Base-by-base conservation (phyloP, 2,888 invertebrate species). In the Cheilosia grossa region DNA sequence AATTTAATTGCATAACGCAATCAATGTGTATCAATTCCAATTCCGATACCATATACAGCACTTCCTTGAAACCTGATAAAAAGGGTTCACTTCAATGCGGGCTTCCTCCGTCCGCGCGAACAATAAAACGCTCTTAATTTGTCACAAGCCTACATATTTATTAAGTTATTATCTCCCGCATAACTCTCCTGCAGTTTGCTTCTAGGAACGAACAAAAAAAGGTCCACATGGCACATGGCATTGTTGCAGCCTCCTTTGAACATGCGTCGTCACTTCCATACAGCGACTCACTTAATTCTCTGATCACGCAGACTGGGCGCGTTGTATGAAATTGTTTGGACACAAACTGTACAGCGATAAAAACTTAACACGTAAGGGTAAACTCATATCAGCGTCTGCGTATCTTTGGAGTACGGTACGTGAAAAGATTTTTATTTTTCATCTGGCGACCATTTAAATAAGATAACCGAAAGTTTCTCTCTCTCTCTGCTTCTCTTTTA, bases 231-330 rank as follows among this genome's bases (percentile, higher is more conserved):
- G 74, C 74, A 74, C 74, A 80, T 75, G 81, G 75, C 70, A 61
- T 66, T 66, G 75, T 47, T 77, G 85, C 85, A 85, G 81, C 85
- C 72, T 85, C 81, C 75, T 72, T 80, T 81, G 81, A 81, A 77
- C 72, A 85, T 81, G 85, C 85, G 85, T 69, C 83, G 42, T 15
- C 33, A 37, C 53, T 66, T 15, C 51, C 6, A 30, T 24, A 47
- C 21, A 49, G 40, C 74, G 64, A 58, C 75, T 54, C 64, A 80
- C 74, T 80, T 83, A 70, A 64, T 37, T 37, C 81, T 81, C 85
- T 72, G 85, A 85, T 85, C 85, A 85, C 85, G 85, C 85, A 85
- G 85, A 77, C 81, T 85, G 85, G 85, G 85, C 85, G 85, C 85
- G 85, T 72, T 85, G 53, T 66, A 64, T 75, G 61, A 85, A 61